Base-by-base conservation (phyloP, 2,888 invertebrate genomes). In the Mimachlamys varia region DNA sequence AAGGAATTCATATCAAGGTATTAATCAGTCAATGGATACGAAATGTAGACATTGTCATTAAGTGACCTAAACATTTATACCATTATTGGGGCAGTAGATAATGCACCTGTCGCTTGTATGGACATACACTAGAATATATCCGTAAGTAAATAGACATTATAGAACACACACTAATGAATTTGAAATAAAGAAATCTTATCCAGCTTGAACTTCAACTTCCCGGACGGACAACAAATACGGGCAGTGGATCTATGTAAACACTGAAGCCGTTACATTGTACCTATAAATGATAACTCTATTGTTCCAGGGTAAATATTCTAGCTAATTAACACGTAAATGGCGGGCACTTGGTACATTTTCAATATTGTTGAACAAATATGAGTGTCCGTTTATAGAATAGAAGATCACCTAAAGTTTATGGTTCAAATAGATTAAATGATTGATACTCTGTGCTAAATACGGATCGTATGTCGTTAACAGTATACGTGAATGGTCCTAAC, bases 281-380 rank as follows among this genome's bases (percentile, higher is more conserved):
- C 4, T 33, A 33, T 76, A 27, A 27, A 27, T 62, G 62, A 62
- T 76, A 76, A 76, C 27, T 27, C 13, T 76, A 76, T 76, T 76
- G 27, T 76, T 76, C 76, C 33, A 33, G 33, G 76, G 76, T 76
- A 76, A 76, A 76, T 33, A 76, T 33, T 33, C 27, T 15, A 13
- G 76, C 76, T 76, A 76, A 76, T 76, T 76, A 33, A 76, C 76
- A 76, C 27, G 33, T 15, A 0, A 12, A 76, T 15, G 76, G 27
- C 76, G 76, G 76, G 76, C 76, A 76, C 33, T 76, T 76, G 76
- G 76, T 76, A 33, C 76, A 76, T 76, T 22, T 76, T 76, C 76
- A 27, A 76, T 76, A 33, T 76, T 76, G 76, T 27, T 33, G 22
- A 33, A 76, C 76, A 76, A 76, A 76, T 76, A 76, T 76, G 76